phyloP scores from a whole-genome alignment of 2,888 invertebrate genomes.

The Thera britannica region DNA sequence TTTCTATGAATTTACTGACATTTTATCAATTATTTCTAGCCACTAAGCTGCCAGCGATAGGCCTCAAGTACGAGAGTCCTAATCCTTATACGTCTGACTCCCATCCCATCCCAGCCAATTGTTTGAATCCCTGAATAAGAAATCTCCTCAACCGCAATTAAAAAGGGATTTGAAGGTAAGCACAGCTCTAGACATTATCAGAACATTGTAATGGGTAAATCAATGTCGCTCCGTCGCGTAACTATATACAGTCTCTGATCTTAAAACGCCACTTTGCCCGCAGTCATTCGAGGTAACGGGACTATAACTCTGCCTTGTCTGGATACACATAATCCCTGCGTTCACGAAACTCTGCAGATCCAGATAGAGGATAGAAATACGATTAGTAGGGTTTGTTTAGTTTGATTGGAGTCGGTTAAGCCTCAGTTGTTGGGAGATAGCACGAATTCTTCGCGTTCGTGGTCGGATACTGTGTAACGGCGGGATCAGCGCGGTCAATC shows the following conservation, averaged over 20 bases:
- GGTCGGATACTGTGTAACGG: constrained; percentile 76
- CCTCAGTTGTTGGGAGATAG: constrained; percentile 78
- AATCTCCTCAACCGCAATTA: constrained; percentile 41
- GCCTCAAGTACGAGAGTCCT: constrained; percentile 24
- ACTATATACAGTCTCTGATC: constrained; percentile 52
- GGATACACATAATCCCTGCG: constrained; percentile 70
- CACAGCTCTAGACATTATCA: constrained; percentile 50
- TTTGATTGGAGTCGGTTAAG: constrained; percentile 81
- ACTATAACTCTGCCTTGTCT: constrained; percentile 77
- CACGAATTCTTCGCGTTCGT: constrained; percentile 81
- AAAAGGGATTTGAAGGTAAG: constrained; percentile 44
- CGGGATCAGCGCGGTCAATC: constrained; percentile 75
- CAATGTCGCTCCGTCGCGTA: constrained; percentile 51
- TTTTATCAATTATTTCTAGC: constrained; percentile 10
- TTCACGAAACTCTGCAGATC: constrained; percentile 73
- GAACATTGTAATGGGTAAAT: constrained; percentile 55
- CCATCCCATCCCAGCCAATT: constrained; percentile 31
- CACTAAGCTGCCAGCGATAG: constrained; percentile 14
- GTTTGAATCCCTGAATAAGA: constrained; percentile 33
- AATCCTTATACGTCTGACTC: constrained; percentile 23
- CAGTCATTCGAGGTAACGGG: constrained; percentile 77
- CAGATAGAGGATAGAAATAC: constrained; percentile 79
- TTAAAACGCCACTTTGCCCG: constrained; percentile 60
- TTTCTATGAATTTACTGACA: background rate
- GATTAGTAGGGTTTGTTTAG: constrained; percentile 82